A percentile compares a stretch with the other conserved stretches of the same genome.
Conservation (phyloP, 2,797 vertebrate genomes). For the Molossus molossus region DNA sequence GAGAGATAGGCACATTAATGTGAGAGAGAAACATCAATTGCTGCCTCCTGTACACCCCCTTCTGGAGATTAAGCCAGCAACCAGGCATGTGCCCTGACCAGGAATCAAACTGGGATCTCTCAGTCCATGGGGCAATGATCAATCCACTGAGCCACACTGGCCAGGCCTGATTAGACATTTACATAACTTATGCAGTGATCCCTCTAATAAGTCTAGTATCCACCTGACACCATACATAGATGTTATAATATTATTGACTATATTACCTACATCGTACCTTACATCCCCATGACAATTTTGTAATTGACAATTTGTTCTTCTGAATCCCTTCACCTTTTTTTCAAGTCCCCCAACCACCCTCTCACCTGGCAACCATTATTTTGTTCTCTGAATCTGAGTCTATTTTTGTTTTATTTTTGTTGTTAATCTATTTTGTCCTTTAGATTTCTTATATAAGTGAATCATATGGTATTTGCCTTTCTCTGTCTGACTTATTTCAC, state of each 20-base stretch:
- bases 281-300: neutral
- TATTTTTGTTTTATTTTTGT: neutral
- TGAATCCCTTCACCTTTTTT: neutral
- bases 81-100: too few relatives aligned
- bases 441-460: neutral
- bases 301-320: neutral
- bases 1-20: too few relatives aligned
- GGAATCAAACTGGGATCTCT: too few relatives aligned
- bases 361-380: neutral
- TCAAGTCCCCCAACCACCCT: neutral
- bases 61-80: too few relatives aligned
- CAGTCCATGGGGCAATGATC: too few relatives aligned
- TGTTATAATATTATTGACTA: neutral
- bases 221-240: neutral
- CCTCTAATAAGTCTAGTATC: neutral
- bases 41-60: too few relatives aligned
- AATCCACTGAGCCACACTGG: too few relatives aligned
- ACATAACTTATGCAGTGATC: neutral
- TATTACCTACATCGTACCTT: neutral
- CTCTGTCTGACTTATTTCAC: neutral
- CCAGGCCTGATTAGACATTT: neutral
- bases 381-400: neutral
- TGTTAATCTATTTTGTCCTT: neutral
- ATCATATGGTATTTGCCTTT: neutral
- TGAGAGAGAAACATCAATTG: too few relatives aligned